Base-by-base conservation (phyloP, 2,888 invertebrate species). In the Sepiola atlantica region DNA sequence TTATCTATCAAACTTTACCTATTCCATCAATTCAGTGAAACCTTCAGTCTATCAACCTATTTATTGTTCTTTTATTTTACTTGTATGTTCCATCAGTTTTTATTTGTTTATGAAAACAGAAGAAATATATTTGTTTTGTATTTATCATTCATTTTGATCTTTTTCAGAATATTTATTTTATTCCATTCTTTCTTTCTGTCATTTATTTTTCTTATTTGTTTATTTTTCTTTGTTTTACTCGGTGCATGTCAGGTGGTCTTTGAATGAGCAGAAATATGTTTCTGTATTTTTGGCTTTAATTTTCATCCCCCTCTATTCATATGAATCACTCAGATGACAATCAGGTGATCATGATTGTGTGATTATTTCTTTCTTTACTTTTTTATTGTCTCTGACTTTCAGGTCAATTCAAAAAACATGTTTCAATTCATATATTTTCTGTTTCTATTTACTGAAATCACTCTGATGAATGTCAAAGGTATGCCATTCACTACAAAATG, bases 281-380 rank as follows among this genome's bases (percentile, higher is more conserved):
- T 16, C 14, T 77, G n/a, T 77, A 61, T 77, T 77, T n/a, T 77
- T n/a, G 14, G 16, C 32, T n/a, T n/a, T n/a, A n/a, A n/a, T n/a
- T n/a, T n/a, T n/a, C 77, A 14, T n/a, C n/a, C 18, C 32, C 32
- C n/a, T n/a, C 16, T 16, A n/a, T n/a, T 77, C 77, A 14, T 77
- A n/a, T 77, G n/a, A 77, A 77, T 77, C 32, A 32, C n/a, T 77
- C 16, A 77, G 77, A 32, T 77, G n/a, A 77, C 77, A 77, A n/a
- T n/a, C n/a, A 16, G 16, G 16, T 77, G 77, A n/a, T 32, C 3
- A 77, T 77, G n/a, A 77, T 77, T 77, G 16, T 77, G 28, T 77
- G 77, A 61, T 77, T 77, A 18, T 77, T 77, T n/a, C 77, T 77
- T 77, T 77, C 77, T 77, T n/a, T n/a, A 77, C 77, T 77, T n/a